These are phyloP conservation scores for Macrocentrus cingulum DNA, from an alignment of 1,140 invertebrate genomes.

Conservation along the genomic window DNA sequence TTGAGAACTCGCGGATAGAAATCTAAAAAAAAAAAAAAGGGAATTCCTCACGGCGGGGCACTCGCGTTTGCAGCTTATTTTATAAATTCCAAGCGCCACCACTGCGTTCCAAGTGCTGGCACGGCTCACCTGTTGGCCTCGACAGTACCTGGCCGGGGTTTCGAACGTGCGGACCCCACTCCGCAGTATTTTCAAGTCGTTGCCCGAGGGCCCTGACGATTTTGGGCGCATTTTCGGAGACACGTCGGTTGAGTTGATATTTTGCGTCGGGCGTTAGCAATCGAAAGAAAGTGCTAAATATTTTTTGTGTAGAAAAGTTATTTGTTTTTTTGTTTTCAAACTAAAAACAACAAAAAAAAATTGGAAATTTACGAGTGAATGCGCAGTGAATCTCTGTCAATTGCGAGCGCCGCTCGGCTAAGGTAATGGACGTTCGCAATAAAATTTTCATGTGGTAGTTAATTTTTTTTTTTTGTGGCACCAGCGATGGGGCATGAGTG, in stretches of 20 bases:
- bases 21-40: neutral
- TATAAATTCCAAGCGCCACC: constrained; percentile 33
- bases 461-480: constrained; percentile 4
- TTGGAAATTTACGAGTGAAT: neutral
- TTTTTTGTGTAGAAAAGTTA: no score
- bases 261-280: no score
- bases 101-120: constrained; percentile 43
- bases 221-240: no score
- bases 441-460: constrained; percentile 6
- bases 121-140: constrained; percentile 47
- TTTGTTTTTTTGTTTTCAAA: constrained; percentile 2
- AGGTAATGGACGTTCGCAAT: constrained; percentile 13
- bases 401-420: constrained; percentile 17
- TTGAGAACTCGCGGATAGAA: neutral
- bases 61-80: constrained; percentile 12
- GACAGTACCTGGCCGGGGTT: constrained; percentile 42
- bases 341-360: no score
- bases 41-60: neutral
- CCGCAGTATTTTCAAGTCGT: constrained; percentile 13
- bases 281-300: no score
- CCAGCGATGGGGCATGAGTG: neutral
- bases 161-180: constrained; percentile 39
- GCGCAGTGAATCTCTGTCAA: constrained; percentile 19
- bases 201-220: no score
- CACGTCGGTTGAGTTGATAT: no score